phyloP scores from a whole-genome alignment of 2,888 invertebrate genomes.

The Brachyptera risi region DNA sequence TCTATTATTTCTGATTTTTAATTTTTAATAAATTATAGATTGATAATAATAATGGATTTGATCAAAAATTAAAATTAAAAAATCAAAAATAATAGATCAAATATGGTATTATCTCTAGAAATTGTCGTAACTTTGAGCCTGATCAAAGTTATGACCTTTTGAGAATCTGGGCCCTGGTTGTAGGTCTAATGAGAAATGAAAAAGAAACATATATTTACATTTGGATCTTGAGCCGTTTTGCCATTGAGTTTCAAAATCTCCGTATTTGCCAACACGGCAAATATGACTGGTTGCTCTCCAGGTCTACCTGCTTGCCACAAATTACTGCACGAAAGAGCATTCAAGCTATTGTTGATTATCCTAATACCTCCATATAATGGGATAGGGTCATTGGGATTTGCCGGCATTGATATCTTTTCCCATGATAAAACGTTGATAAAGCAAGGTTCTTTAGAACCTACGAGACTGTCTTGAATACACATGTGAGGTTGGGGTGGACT shows the following conservation, averaged over 20 bases:
- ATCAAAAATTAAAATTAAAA: too few relatives aligned
- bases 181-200: too few relatives aligned
- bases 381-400: constrained; percentile 61
- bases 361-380: constrained; percentile 71
- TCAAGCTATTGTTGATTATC: constrained; percentile 47
- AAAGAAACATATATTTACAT: constrained; percentile 45
- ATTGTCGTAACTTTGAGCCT: too few relatives aligned
- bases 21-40: too few relatives aligned
- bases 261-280: constrained; percentile 71
- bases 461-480: constrained; percentile 55
- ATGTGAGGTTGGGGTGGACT: constrained; percentile 73
- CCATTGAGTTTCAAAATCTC: constrained; percentile 64
- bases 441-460: constrained; percentile 41
- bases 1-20: too few relatives aligned
- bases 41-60: too few relatives aligned
- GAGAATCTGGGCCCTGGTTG: too few relatives aligned
- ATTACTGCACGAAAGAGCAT: constrained; percentile 1
- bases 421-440: constrained; percentile 65
- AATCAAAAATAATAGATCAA: too few relatives aligned
- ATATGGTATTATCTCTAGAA: too few relatives aligned
- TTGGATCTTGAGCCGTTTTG: constrained; percentile 60
- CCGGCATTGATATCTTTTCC: constrained; percentile 66
- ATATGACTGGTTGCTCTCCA: constrained; percentile 57
- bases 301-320: constrained; percentile 29
- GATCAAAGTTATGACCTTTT: too few relatives aligned